Evolutionary conservation across 2,113 vertebrate genomes (phyloP).

Genomic region (Patagioenas fasciata): DNA sequence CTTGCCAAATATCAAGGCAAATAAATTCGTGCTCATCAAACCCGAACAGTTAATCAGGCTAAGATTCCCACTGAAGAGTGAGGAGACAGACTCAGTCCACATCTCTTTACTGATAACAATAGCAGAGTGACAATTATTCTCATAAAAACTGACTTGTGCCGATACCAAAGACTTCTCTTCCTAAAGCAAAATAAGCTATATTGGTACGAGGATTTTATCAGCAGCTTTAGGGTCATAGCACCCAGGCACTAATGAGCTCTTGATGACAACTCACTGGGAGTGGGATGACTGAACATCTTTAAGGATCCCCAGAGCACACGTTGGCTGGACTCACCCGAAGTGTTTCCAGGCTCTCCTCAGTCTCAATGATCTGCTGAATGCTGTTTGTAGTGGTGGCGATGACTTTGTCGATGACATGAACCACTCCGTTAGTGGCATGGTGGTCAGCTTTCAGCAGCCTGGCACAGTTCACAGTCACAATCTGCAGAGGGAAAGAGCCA

Average conservation of each 20-base stretch:
- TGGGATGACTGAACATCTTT: not conserved
- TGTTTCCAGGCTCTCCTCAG: conserved; percentile 89
- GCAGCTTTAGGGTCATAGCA: not conserved
- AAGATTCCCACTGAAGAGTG: not conserved
- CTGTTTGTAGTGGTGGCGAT: conserved; percentile 89
- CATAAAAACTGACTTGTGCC: not conserved
- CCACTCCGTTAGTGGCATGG: conserved; percentile 94
- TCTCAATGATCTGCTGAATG: conserved; percentile 85
- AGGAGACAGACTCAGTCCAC: not conserved
- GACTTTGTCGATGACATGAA: conserved; percentile 95
- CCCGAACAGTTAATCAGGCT: not conserved
- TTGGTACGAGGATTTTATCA: not conserved
- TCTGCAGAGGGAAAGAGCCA: conserved; percentile 70
- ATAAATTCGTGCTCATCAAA: not conserved
- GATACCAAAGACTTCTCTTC: not conserved
- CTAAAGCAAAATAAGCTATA: not conserved
- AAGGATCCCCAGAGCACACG: not conserved
- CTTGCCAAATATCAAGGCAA: not conserved
- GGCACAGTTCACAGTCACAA: conserved; percentile 97
- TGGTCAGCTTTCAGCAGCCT: conserved; percentile 94
- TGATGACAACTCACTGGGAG: not conserved
- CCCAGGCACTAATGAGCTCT: not conserved
- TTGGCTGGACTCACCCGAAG: conserved; percentile 81
- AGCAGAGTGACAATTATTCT: not conserved
- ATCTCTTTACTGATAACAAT: not conserved